Base-by-base conservation (phyloP, 2,888 invertebrate species). In the Conomelus anceps region DNA sequence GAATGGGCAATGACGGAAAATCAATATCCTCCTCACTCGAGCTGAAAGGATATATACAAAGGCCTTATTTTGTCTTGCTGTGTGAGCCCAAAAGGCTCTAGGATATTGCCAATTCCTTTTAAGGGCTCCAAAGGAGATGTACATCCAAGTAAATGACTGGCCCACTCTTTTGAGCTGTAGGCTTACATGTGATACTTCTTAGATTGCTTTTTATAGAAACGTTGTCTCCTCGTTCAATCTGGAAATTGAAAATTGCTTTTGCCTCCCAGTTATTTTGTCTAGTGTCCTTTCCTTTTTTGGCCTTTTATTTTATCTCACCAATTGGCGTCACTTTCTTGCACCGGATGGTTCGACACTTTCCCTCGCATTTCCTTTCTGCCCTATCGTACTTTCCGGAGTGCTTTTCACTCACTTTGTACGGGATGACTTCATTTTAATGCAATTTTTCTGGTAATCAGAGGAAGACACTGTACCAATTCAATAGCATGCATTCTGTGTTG, bases 51-150 rank as follows among this genome's bases (percentile, higher is more conserved):
- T 86, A 20, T 86, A 86, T 24, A 85, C 86, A 86, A 86, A 86
- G 86, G 86, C 86, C 29, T 23, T 86, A 86, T 86, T 86, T 86
- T 86, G 86, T 86, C 86, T 63, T 63, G 63, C 86, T 86, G 26
- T 86, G 26, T 86, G 29, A 86, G 29, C 86, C 86, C 24, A n/a
- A 86, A 86, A 86, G 29, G 86, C 86, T 86, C 24, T 26, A 86
- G 86, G 86, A 86, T 86, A 86, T 86, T 86, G 86, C 86, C 86
- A 86, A 86, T 86, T 86, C 29, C 86, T 86, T 86, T 86, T 86
- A 29, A 86, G 29, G 29, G 86, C 86, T 86, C 29, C 24, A 22
- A 85, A 85, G 85, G n/a, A 85, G 63, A 63, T 63, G 63, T 63
- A 63, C 63, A 63, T n/a, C 63, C n/a, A 63, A 63, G 63, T 63